Percentiles rank a stretch among this genome's conserved stretches.
Evolutionary conservation across 1,140 invertebrate species (phyloP).

Genomic region (Camponotus pennsylvanicus): DNA sequence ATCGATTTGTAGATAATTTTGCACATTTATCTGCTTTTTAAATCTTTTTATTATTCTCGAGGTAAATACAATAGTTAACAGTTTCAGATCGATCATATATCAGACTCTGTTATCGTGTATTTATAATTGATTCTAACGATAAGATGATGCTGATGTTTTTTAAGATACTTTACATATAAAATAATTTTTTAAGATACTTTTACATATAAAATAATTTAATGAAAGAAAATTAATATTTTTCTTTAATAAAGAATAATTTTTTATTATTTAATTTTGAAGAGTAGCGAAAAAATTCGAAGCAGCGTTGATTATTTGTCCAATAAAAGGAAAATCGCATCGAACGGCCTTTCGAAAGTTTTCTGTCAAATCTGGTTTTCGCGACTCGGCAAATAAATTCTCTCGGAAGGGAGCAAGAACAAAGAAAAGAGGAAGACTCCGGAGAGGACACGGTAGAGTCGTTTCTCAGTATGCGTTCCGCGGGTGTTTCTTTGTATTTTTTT

Average conservation of each 20-base stretch:
- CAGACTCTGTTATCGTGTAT: not conserved
- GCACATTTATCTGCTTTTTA: conserved; percentile 31
- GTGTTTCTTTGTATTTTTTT: conserved; percentile 52
- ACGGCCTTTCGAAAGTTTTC: conserved; percentile 1
- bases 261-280: not conserved
- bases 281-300: not conserved
- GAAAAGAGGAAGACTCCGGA: conserved; percentile 50
- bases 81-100: not conserved
- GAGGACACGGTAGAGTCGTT: conserved; percentile 76
- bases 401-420: conserved; percentile 29
- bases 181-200: not conserved
- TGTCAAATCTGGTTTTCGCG: conserved; percentile 5
- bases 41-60: conserved; percentile 34
- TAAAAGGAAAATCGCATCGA: conserved; percentile 20
- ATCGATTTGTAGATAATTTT: conserved; percentile 58
- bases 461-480: conserved; percentile 68
- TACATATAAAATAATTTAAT: not conserved
- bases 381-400: conserved; percentile 27
- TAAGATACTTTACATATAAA: not conserved
- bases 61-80: conserved; percentile 13
- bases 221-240: not conserved
- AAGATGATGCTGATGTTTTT: too few species aligned
- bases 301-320: not conserved
- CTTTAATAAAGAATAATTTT: not conserved
- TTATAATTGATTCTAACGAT: not conserved